Conservation (phyloP, 2,797 vertebrate genomes). For the Kryptopterus vitreolus region DNA sequence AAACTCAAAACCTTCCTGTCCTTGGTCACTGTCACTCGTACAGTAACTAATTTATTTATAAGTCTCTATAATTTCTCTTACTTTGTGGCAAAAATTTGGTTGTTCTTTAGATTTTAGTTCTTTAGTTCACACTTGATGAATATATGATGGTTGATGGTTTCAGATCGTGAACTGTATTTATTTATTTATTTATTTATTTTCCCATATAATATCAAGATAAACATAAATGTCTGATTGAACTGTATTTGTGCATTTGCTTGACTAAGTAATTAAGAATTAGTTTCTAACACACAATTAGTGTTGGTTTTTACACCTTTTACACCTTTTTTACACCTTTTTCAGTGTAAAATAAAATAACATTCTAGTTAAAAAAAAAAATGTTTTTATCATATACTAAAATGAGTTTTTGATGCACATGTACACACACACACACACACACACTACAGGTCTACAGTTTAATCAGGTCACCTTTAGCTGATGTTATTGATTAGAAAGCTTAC, state of each 20-base stretch:
- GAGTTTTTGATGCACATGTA: slow-evolving; percentile 8
- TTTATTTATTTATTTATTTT: too few relatives aligned
- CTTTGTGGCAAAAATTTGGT: too few relatives aligned
- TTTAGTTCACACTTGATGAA: too few relatives aligned
- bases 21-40: too few relatives aligned
- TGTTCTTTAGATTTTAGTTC: too few relatives aligned
- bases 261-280: background rate
- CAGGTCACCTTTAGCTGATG: background rate
- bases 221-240: background rate
- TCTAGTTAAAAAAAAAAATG: background rate
- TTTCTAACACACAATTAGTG: background rate
- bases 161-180: background rate
- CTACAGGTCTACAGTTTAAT: slow-evolving; percentile 2
- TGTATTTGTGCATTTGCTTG: background rate
- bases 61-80: too few relatives aligned
- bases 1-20: too few relatives aligned
- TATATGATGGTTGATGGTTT: background rate
- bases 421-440: background rate
- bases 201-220: background rate
- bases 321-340: background rate
- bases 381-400: too few relatives aligned
- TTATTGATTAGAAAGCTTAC: slow-evolving; percentile 46
- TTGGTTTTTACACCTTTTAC: background rate
- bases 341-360: background rate
- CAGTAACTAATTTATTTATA: too few relatives aligned